Conservation (phyloP, 1,140 invertebrate species). For the Caerostris darwini region DNA sequence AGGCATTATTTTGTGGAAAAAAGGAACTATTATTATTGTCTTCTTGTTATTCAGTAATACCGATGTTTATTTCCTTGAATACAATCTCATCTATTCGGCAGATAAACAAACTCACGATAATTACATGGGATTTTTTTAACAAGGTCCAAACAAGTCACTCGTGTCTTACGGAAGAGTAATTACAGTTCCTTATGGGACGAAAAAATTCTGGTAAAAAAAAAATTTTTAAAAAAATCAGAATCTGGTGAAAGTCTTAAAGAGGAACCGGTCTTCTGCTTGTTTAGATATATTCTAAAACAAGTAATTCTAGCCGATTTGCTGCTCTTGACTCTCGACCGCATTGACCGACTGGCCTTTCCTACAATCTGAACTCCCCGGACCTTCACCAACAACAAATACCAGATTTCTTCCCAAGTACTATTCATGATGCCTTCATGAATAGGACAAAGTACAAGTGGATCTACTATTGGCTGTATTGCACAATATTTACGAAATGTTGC, state of each 20-base stretch:
- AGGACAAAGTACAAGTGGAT: no score
- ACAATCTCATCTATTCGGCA: no score
- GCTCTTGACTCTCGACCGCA: conserved; percentile 33
- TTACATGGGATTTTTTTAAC: no score
- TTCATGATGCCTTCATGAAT: no score
- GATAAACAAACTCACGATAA: no score
- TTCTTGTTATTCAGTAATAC: no score
- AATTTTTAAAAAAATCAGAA: background rate
- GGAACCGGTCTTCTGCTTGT: conserved; percentile 11
- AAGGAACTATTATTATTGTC: no score
- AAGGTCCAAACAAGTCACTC: background rate
- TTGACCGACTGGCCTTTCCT: conserved; percentile 17
- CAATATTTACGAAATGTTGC: no score
- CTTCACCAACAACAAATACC: background rate
- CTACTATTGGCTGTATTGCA: no score
- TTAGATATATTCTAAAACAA: conserved; percentile 11
- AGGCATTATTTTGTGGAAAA: no score
- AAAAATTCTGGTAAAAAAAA: background rate
- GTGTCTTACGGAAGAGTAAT: background rate
- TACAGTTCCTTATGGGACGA: background rate
- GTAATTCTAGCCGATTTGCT: background rate
- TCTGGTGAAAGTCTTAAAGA: conserved; percentile 14
- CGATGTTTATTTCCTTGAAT: no score
- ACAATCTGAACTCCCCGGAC: conserved; percentile 2
- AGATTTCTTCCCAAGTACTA: no score